Base-by-base conservation (phyloP, 1,140 invertebrate genomes). In the Diorhabda elongata region DNA sequence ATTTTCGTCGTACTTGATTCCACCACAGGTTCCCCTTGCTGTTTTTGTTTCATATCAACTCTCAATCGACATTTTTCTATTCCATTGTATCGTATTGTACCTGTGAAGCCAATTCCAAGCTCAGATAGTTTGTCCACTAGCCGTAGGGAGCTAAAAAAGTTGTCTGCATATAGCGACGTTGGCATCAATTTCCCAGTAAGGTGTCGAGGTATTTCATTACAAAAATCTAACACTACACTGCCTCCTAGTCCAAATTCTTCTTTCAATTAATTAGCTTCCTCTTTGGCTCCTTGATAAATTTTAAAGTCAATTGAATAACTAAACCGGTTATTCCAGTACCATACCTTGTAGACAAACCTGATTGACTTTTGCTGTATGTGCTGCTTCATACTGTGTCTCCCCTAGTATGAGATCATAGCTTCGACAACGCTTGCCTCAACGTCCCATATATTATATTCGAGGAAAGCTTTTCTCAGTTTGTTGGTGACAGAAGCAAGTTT, bases 311-410 rank as follows among this genome's bases (percentile, higher is more conserved):
- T 43, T 3, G 69, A 44, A 72, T 66, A 71, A 5, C 66, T 67
- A 65, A 26, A 8, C 6, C n/a, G 9, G 58, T 9, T 62, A 43
- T 8, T 69, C 3, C 60, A 42, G 44, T 57, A 66, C 70, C 68
- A 71, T 45, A 71, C 8, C 43, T 73, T 76, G 56, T 67, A 75
- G 2, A 73, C 75, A 69, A 67, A 75, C 44, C 69, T 8, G 7
- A 77, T 75, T 4, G 73, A 73, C 66, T 77, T 77, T 42, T 71
- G 72, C 63, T 69, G 66, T 42, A 76, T 77, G 66, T 71, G 75
- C 60, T 77, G 74, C 58, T 77, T 78, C 43, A 69, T 72, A 5
- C 71, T 63, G 65, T 77, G 76, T 44, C 69, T 69, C 4, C 75
- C 74, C 69, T 71, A 77, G 71, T 77, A 76, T 62, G 69, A 67